These are phyloP conservation scores for Lichenostomus cassidix DNA, from an alignment of 2,113 vertebrate species.

Conservation along the genomic window DNA sequence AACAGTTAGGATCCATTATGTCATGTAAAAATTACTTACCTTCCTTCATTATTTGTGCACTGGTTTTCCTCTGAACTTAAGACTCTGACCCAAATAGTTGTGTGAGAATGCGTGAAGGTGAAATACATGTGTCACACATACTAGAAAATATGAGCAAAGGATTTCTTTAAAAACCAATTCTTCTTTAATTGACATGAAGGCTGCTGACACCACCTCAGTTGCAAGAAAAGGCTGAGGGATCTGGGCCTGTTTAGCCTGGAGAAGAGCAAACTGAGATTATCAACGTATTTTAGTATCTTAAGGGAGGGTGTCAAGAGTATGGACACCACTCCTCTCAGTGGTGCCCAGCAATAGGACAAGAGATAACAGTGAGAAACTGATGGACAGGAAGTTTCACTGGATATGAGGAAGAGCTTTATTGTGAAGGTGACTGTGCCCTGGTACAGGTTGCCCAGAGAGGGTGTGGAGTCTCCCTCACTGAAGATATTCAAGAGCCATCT, in stretches of 20 bases:
- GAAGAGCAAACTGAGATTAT: background rate
- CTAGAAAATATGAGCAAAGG: background rate
- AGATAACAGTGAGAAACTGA: background rate
- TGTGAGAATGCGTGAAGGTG: background rate
- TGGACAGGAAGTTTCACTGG: background rate
- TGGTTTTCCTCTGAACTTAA: background rate
- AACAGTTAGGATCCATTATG: background rate
- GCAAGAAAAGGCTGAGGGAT: background rate
- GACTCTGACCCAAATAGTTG: background rate
- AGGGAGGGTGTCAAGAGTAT: background rate
- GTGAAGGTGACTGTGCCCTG: background rate
- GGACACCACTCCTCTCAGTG: background rate
- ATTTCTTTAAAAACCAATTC: background rate
- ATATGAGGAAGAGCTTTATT: background rate
- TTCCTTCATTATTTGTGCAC: background rate
- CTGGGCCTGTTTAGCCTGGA: background rate
- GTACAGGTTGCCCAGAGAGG: background rate
- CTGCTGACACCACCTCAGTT: background rate
- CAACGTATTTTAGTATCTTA: background rate
- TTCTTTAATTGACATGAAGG: background rate
- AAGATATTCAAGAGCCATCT: background rate
- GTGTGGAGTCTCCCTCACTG: background rate
- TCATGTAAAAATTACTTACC: background rate
- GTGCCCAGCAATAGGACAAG: background rate
- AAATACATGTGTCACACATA: background rate